Evolutionary conservation across 2,113 vertebrate species (phyloP), one percentile per base, ranked within the genome.

Genomic region (Sarotherodon lohbergeri): DNA sequence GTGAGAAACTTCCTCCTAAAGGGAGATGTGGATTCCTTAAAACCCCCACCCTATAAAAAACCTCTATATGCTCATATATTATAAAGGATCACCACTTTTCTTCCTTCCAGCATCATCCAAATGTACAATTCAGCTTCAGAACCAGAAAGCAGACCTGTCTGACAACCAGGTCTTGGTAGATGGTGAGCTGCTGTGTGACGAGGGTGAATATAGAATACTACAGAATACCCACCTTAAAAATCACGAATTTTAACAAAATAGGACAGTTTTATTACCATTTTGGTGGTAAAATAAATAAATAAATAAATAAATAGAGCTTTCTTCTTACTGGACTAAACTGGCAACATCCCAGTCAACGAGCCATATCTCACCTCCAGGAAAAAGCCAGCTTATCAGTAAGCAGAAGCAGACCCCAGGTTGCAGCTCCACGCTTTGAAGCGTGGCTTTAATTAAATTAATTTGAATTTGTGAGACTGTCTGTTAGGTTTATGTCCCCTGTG

Each of bases 371-470:
- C 19, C 57, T 83, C 34, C 24, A 71, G 24, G 81, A 32, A 46
- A 43, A 50, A 48, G 36, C 19, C 78, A 16, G 27, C 56, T 90
- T 32, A 73, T 82, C 81, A 83, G 61, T 32, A 2, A 82, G n/a
- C 2, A 24, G 50, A 22, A 80, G 81, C 81, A 87, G 78, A 86
- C 66, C 22, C 41, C 81, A 84, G 85, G 73, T 19, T 84, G 54
- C 32, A 54, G 68, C 76, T 17, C 12, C 81, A 81, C n/a, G 29
- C 39, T 86, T 84, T 81, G 36, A 79, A 90, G 84, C 27, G 41
- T 24, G 29, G 59, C 43, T 13, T 81, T 88, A 66, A 91, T 90
- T 83, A 9, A 83, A 90, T 90, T 80, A 17, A 89, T 46, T 36
- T 84, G 66, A 83, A 83, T 85, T 83, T 90, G 39, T 29, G 34